These are phyloP conservation scores for Sebastes diploproa DNA, from an alignment of 2,797 vertebrate species.

Conservation along the genomic window DNA sequence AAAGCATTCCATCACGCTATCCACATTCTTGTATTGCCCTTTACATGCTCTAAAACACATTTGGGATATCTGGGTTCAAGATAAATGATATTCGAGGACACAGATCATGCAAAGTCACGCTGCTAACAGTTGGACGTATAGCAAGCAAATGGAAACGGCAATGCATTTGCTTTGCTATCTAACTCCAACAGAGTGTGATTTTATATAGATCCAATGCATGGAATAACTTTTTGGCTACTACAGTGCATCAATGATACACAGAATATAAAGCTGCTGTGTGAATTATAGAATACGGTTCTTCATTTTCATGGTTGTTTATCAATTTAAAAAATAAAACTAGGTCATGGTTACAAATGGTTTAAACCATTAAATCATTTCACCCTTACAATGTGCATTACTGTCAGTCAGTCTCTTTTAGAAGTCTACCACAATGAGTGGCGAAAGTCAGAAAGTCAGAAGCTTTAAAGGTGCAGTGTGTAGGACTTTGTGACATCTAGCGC, in stretches of 20 bases:
- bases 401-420: not conserved
- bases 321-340: not conserved
- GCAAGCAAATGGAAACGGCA: conserved; percentile 29
- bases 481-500: rapidly evolving
- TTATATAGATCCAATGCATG: conserved; percentile 14
- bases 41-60: conserved; percentile 6
- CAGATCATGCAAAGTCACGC: conserved; percentile 1
- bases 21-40: not conserved
- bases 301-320: not conserved
- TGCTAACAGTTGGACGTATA: conserved; percentile 10
- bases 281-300: not conserved
- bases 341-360: not conserved
- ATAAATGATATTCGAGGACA: conserved; percentile 20
- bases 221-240: not conserved
- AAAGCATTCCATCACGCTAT: not conserved
- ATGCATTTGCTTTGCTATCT: conserved; percentile 44
- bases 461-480: not conserved
- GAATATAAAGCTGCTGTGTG: not conserved
- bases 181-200: conserved; percentile 3
- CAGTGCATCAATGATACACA: not conserved
- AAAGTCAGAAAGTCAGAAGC: not conserved
- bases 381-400: not conserved
- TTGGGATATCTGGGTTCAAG: conserved; percentile 4
- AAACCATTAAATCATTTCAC: not conserved
- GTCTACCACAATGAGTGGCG: not conserved